Evolutionary conservation across 2,888 invertebrate species (phyloP), one percentile per base, ranked within the genome.

Genomic region (Thecocarcelia acutangulata): DNA sequence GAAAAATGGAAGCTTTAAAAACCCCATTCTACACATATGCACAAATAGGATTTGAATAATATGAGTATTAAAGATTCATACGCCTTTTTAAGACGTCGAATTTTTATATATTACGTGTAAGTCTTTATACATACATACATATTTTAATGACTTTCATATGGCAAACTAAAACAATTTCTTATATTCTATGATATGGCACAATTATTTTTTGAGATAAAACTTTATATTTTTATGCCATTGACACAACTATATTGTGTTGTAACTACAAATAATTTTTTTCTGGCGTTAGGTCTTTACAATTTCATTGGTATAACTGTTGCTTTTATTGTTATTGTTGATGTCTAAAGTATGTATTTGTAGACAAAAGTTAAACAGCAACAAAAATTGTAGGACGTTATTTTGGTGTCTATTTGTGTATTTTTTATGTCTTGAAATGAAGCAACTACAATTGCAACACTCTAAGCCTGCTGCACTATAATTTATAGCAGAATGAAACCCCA

Each of bases 401-500:
- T 24, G 28, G 33, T 54, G 37, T 61, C 13, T 63, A 56, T 56
- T 77, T 73, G 24, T 24, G 5, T 52, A 11, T 44, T 21, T 63
- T 66, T 44, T 21, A 8, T n/a, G 12, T 63, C 24, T 64, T 58
- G n/a, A 68, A 61, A 68, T 68, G 15, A 48, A 44, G 59, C 52
- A 74, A 44, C 70, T 64, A 58, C 40, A 64, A 76, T 76, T 76
- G 80, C 80, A 80, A 76, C 80, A 80, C 76, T 80, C 59, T 37
- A 19, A 61, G 72, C 24, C 70, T 54, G 59, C 56, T 70, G 59
- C 58, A 64, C 69, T 78, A 64, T 74, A 82, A 82, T 82, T 82
- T 82, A 78, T 66, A 52, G 48, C 15, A 33, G 33, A 63, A 70
- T 21, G 46, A 70, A 70, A 64, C 50, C 54, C 28, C 56, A 50